phyloP scores from a whole-genome alignment of 2,888 invertebrate species.

The Criorhina ranunculi region DNA sequence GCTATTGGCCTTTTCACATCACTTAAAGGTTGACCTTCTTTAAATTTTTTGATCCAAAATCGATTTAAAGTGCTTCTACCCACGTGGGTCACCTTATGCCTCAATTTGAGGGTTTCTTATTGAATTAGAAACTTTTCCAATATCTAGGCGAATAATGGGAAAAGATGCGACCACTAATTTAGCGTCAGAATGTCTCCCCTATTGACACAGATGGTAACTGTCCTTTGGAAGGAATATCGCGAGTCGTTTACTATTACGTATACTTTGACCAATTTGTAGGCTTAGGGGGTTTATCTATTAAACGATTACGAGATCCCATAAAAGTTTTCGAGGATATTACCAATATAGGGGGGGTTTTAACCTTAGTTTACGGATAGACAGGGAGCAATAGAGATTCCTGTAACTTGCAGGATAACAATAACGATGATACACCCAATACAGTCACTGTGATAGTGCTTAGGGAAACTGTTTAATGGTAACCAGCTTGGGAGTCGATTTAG shows the following conservation, averaged over 20 bases:
- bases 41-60: background rate
- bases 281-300: conserved; percentile 25
- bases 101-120: background rate
- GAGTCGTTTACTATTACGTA: background rate
- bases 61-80: background rate
- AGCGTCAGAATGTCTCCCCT: background rate
- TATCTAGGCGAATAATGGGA: background rate
- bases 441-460: background rate
- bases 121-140: background rate
- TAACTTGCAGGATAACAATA: background rate
- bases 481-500: conserved; percentile 11
- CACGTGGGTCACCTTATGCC: too few relatives aligned
- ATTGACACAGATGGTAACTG: conserved; percentile 9
- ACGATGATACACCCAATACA: background rate
- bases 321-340: conserved; percentile 12
- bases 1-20: conserved; percentile 1
- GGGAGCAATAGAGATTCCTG: background rate
- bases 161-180: conserved; percentile 2
- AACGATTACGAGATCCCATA: conserved; percentile 18
- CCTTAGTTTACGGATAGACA: background rate
- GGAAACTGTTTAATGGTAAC: conserved; percentile 7
- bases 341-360: background rate
- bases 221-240: background rate
- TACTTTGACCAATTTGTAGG: conserved; percentile 13
- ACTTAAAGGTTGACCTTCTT: background rate